These are phyloP conservation scores for Eristalinus sepulchralis DNA, from an alignment of 2,888 invertebrate species.

Conservation along the genomic window DNA sequence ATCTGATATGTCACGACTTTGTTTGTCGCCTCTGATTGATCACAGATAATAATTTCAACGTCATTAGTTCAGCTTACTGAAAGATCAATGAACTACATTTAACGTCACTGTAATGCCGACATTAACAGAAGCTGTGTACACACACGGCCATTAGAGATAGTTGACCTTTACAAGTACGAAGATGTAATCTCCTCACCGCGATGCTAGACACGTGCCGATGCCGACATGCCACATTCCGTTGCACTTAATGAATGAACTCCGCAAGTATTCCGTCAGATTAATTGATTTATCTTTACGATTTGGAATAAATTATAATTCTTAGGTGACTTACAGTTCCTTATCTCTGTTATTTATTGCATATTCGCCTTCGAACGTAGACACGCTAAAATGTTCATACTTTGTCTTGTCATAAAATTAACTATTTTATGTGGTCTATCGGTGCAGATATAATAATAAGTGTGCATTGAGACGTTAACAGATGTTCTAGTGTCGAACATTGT, in stretches of 20 bases:
- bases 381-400: not conserved
- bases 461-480: not conserved
- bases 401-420: not conserved
- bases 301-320: not conserved
- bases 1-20: not conserved
- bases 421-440: not conserved
- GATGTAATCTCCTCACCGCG: too few relatives aligned
- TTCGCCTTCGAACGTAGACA: not conserved
- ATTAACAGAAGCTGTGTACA: not conserved
- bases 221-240: not conserved
- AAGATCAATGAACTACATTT: not conserved
- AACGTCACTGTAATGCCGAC: not conserved
- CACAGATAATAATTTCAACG: not conserved
- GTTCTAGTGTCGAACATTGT: too few relatives aligned
- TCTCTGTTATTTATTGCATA: not conserved
- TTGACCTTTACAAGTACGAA: too few relatives aligned
- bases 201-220: not conserved
- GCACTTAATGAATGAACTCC: not conserved
- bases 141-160: not conserved
- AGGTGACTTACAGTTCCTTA: not conserved
- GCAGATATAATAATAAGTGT: not conserved
- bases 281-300: not conserved
- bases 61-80: not conserved
- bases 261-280: not conserved
- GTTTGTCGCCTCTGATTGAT: not conserved